Base-by-base conservation (phyloP, 2,888 invertebrate genomes). In the Xanthia icteritia region DNA sequence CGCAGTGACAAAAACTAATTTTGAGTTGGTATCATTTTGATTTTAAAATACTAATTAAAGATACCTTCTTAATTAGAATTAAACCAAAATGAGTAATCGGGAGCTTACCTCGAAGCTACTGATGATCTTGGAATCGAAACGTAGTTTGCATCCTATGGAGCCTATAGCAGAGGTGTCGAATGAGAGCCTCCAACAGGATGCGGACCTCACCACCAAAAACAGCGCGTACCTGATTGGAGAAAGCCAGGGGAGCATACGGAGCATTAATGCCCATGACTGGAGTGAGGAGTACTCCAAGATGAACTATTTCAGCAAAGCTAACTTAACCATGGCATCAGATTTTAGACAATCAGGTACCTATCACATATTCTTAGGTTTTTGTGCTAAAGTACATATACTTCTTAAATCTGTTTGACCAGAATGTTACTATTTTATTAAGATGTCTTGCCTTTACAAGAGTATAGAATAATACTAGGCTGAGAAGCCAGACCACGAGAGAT, bases 201-300 rank as follows among this genome's bases (percentile, higher is more conserved):
- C 4, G n/a, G 11, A 45, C 11, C 4, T 3, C 42, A 4, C 0
- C 75, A 8, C 2, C 11, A 60, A n/a, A 6, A 15, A 54, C 36
- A 73, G 61, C 23, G 81, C 61, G 13, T 45, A 80, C 45, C 1
- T 27, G 23, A 11, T 13, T 15, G 27, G 17, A 51, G 48, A 45
- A 4, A 54, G 17, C 61, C 17, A 23, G 11, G 27, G 0, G 4
- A 73, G 61, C 15, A 0, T 20, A 11, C 13, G 0, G 64, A 93
- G 91, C 76, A 20, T 31, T 1, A 45, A 45, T 13, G 0, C 1
- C 17, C 56, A 13, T 51, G 89, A 90, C 0, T 93, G 93, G 93
- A 11, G 90, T 58, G 27, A 31, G 2, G 93, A 94, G 17, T 83
- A 92, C 0, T 95, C 95, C n/a, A 93, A 81, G 79, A 91, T 95